A percentile compares a stretch with the other conserved stretches of the same genome.
Evolutionary conservation across 1,140 invertebrate genomes (phyloP).

Genomic region (Condylostylus longicornis): DNA sequence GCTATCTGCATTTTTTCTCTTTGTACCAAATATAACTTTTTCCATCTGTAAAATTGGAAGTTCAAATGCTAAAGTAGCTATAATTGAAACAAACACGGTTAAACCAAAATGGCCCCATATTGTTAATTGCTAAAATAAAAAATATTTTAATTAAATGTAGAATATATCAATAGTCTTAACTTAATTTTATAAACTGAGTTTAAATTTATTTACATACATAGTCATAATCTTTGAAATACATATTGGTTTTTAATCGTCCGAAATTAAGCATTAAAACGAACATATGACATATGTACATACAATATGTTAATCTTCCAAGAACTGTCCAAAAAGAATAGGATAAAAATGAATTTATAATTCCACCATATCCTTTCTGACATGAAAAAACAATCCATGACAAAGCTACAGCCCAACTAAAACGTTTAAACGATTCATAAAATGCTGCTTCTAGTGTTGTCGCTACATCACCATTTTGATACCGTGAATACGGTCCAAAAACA

Average conservation of each 20-base stretch:
- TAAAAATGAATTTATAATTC: conserved; percentile 33
- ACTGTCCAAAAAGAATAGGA: conserved; percentile 31
- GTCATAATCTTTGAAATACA: background rate
- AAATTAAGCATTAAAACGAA: background rate
- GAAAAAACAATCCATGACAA: conserved; percentile 49
- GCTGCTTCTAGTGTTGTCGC: background rate
- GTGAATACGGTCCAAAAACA: background rate
- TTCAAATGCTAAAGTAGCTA: conserved; percentile 27
- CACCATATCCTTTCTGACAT: conserved; percentile 44
- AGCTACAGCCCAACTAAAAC: conserved; percentile 37
- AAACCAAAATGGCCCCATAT: conserved; percentile 30
- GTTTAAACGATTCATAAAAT: background rate
- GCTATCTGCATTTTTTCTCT: too few species aligned
- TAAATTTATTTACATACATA: too few species aligned
- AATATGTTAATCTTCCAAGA: conserved; percentile 29
- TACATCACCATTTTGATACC: background rate
- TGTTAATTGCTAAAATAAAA: too few species aligned
- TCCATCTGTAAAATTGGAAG: conserved; percentile 26
- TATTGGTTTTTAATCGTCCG: background rate
- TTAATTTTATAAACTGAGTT: too few species aligned
- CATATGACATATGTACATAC: conserved; percentile 32
- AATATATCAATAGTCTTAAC: too few species aligned
- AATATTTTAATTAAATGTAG: too few species aligned
- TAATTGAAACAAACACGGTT: conserved; percentile 20
- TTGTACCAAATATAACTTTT: conserved; percentile 28